Evolutionary conservation across 2,113 vertebrate species (phyloP).

Genomic region (Xiphophorus couchianus): DNA sequence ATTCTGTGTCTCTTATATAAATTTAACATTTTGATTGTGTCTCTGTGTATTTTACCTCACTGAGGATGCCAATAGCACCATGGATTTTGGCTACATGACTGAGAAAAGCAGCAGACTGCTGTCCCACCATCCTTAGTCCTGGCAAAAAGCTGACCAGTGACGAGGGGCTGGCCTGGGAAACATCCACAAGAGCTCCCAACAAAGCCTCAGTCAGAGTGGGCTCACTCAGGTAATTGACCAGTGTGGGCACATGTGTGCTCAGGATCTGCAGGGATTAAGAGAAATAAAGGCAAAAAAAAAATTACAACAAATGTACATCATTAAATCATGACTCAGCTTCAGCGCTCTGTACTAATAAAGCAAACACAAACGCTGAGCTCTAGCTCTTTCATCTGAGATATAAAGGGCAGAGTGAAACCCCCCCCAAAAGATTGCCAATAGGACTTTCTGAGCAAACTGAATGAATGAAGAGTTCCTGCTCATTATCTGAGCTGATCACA

Average conservation of each 20-base stretch:
- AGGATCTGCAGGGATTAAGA: constrained; percentile 78
- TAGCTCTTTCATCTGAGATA: neutral
- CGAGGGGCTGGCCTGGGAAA: constrained; percentile 84
- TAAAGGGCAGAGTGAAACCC: neutral
- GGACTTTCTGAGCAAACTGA: constrained; percentile 29
- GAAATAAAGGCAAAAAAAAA: constrained; percentile 11
- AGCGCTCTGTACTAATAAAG: neutral
- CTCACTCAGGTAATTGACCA: constrained; percentile 82
- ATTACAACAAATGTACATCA: neutral
- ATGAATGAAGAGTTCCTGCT: constrained; percentile 27
- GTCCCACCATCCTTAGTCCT: constrained; percentile 78
- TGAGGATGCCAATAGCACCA: constrained; percentile 86
- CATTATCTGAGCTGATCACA: constrained; percentile 38
- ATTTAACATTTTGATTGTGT: neutral
- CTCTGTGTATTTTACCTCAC: constrained; percentile 79
- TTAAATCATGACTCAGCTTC: neutral
- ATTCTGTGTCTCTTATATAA: neutral
- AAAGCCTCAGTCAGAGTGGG: constrained; percentile 82
- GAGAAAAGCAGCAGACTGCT: constrained; percentile 82
- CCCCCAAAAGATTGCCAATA: constrained; percentile 20
- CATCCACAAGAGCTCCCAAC: constrained; percentile 83
- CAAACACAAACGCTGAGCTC: neutral
- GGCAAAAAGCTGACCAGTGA: constrained; percentile 84
- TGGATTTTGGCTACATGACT: constrained; percentile 90
- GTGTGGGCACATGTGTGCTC: constrained; percentile 82